Evolutionary conservation across 2,797 vertebrate species (phyloP), one percentile per base, ranked within the genome.

Genomic region (Acrossocheilus wenchowensis): DNA sequence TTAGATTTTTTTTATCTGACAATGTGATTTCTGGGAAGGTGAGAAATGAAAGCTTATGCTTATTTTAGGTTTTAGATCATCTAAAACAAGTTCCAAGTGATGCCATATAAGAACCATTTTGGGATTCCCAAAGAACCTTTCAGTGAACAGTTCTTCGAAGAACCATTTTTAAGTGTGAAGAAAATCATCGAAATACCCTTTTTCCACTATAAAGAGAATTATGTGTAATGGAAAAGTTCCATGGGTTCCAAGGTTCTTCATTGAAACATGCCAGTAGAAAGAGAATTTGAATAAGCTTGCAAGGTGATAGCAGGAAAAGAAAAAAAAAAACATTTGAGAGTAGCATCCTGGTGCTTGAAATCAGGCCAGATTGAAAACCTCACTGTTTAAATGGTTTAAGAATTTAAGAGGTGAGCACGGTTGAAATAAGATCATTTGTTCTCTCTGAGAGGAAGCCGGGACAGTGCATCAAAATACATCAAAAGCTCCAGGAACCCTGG

Each of bases 401-500:
- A 78, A 60, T 36, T 74, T 52, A n/a, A 41, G 21, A 62, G 39
- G 71, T 48, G n/a, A 36, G 10, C 45, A 1, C 10, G 43, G 41
- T 26, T 17, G 14, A 84, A 39, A 72, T 43, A 39, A 52, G n/a
- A 82, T 26, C 4, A 72, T 80, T 34, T 57, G 73, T 64, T 60
- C 62, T 57, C 34, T 64, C 23, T 5, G 14, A 83, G 41, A 78
- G 11, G 62, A 81, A 64, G 80, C 73, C 36, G 8, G 34, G 12
- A 26, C 41, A 71, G 79, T 36, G 23, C 17, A 73, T 90, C 91
- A 84, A 8, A 89, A 89, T 48, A 90, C 75, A 87, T 71, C 78
- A 39, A 9, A 62, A 66, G 69, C 84, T 81, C 4, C 19, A 85
- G 69, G 30, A 41, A 82, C 88, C 90, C 89, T 73, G n/a, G 91